These are phyloP conservation scores for Dorcus hopei DNA, from an alignment of 2,888 invertebrate genomes.

Conservation along the genomic window DNA sequence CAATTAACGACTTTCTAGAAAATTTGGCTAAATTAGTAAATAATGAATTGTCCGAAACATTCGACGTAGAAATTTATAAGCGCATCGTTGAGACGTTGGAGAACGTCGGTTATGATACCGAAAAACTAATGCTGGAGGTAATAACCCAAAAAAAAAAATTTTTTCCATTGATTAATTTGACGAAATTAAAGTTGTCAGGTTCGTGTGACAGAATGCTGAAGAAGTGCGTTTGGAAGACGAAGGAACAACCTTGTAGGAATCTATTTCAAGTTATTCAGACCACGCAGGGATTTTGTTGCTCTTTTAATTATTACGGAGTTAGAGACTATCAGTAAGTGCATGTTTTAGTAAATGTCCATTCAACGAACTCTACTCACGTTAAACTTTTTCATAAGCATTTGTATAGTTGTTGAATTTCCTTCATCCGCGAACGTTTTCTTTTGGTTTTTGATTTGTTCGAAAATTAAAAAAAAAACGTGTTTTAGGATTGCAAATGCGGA, in stretches of 20 bases:
- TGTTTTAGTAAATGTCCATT: too few species aligned
- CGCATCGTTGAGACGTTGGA: conserved; percentile 4
- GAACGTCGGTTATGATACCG: conserved; percentile 4
- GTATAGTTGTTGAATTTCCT: background rate
- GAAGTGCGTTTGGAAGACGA: conserved; percentile 52
- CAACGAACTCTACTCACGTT: background rate
- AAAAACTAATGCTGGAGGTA: conserved; percentile 15
- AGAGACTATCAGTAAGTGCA: conserved; percentile 13
- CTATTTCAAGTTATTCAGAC: conserved; percentile 53
- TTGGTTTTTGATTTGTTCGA: background rate
- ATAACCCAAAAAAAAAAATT: background rate
- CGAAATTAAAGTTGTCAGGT: background rate
- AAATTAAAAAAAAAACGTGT: background rate
- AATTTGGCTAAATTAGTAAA: conserved; percentile 8
- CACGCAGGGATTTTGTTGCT: conserved; percentile 54
- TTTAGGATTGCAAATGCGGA: background rate
- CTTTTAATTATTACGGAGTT: conserved; percentile 53
- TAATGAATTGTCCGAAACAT: background rate
- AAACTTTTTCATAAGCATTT: background rate
- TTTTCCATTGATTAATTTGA: background rate
- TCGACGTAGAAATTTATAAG: conserved; percentile 4
- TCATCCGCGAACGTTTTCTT: background rate
- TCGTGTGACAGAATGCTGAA: conserved; percentile 25
- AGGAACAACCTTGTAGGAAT: conserved; percentile 47
- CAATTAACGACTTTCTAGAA: conserved; percentile 8